Evolutionary conservation across 92 coral and sea anemone species (phyloP).

Genomic region (Galaxea fascicularis): DNA sequence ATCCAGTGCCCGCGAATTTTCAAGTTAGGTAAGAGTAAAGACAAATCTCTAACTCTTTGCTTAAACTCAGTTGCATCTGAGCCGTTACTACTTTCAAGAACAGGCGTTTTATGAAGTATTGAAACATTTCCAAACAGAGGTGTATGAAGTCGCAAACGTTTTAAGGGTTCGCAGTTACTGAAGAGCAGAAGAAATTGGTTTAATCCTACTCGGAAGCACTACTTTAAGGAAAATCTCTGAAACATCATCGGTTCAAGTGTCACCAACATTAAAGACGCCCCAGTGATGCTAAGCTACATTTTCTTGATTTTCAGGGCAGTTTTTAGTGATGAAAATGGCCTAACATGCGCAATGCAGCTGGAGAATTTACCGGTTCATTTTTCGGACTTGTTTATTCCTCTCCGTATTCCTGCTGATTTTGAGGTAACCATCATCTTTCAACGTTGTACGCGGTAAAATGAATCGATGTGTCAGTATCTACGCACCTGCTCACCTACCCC

Average conservation of each 20-base stretch:
- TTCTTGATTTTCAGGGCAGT: slow-evolving; percentile 69
- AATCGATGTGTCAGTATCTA: background rate
- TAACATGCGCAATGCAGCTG: slow-evolving; percentile 77
- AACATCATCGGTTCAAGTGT: background rate
- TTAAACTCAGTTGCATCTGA: too few species aligned
- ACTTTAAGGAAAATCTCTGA: too few species aligned
- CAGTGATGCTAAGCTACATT: background rate
- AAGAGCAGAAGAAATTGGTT: too few species aligned
- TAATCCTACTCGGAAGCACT: too few species aligned
- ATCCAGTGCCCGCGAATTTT: slow-evolving; percentile 89
- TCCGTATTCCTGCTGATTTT: slow-evolving; percentile 63
- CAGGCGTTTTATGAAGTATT: too few species aligned
- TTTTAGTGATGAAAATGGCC: slow-evolving; percentile 77
- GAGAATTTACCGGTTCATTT: slow-evolving; percentile 75
- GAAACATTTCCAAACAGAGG: too few species aligned
- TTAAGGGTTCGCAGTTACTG: too few species aligned
- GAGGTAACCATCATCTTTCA: background rate
- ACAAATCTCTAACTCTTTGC: background rate
- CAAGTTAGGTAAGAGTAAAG: slow-evolving; percentile 75
- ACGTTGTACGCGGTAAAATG: background rate
- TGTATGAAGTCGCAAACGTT: too few species aligned
- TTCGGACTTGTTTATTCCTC: slow-evolving; percentile 85
- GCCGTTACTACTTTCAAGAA: background rate
- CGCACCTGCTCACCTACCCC: too few species aligned
- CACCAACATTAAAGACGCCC: background rate